Evolutionary conservation across 2,113 vertebrate genomes (phyloP), one percentile per base, ranked within the genome.

Genomic region (Cyrtonyx montezumae): DNA sequence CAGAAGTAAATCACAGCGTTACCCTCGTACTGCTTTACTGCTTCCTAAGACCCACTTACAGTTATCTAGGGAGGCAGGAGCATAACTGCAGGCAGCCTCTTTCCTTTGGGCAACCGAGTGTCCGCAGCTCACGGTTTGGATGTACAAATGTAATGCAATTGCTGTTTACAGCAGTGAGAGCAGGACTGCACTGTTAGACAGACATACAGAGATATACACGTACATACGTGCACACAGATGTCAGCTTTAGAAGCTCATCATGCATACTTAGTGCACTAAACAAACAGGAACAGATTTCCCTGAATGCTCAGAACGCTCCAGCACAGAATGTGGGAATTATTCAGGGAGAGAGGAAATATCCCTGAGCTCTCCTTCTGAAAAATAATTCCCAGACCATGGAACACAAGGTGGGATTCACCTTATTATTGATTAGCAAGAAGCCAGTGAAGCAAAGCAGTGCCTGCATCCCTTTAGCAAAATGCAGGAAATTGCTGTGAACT

Each of bases 321-420:
- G 55, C 78, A 93, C 43, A 26, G 69, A 67, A 63, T 2, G 36
- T 1, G 34, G 81, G 59, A 79, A 81, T 88, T 40, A 25, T 19
- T 74, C 51, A 8, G 67, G 45, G 55, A 66, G 30, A 91, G 37
- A 51, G 17, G 59, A 59, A 88, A 78, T 6, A 76, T 6, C 48
- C 0, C 0, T 0, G 1, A 79, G 78, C 70, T 88, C 79, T 46
- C 4, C 53, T 1, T 74, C 67, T 65, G 71, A 34, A 90, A 85
- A 93, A 26, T 37, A 87, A 93, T 79, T 70, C 90, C 91, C 0
- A 0, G 19, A 32, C 73, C 53, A 70, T 1, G 3, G 58, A 82
- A 77, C 13, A 26, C 62, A 20, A 77, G 68, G 67, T 25, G 11
- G 59, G 90, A 85, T 91, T 79, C 61, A 76, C 28, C 55, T 91